Conservation (phyloP, 1,140 invertebrate genomes). For the Gryon sp. region DNA sequence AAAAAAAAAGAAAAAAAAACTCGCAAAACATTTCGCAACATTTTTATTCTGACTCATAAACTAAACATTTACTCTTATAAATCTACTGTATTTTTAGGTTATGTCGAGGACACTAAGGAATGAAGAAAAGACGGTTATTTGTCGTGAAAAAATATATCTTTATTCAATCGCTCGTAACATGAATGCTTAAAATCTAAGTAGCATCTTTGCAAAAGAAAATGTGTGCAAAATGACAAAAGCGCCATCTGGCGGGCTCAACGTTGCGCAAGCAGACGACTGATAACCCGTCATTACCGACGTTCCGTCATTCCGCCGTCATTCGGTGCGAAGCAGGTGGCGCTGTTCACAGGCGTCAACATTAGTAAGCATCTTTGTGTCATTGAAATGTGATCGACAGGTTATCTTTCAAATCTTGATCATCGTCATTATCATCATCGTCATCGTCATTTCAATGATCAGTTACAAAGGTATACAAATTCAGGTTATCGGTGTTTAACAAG, state of each 20-base stretch:
- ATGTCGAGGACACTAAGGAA: neutral
- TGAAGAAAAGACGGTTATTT: conserved; percentile 8
- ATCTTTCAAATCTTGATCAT: too few species aligned
- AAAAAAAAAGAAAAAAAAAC: neutral
- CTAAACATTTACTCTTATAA: too few species aligned
- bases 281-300: neutral
- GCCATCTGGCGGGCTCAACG: neutral
- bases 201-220: conserved; percentile 37
- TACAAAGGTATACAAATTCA: too few species aligned
- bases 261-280: too few species aligned
- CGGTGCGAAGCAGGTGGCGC: conserved; percentile 27
- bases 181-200: conserved; percentile 42
- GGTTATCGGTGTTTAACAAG: too few species aligned
- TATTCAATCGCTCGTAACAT: conserved; percentile 54
- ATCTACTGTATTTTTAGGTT: neutral
- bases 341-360: too few species aligned
- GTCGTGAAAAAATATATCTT: conserved; percentile 61
- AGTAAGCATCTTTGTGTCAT: too few species aligned
- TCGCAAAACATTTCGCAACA: neutral
- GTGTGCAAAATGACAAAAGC: conserved; percentile 11
- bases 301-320: conserved; percentile 4
- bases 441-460: too few species aligned
- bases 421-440: too few species aligned
- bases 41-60: too few species aligned
- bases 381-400: too few species aligned